Conservation (phyloP, 1,140 invertebrate species). For the Drosophila subobscura region DNA sequence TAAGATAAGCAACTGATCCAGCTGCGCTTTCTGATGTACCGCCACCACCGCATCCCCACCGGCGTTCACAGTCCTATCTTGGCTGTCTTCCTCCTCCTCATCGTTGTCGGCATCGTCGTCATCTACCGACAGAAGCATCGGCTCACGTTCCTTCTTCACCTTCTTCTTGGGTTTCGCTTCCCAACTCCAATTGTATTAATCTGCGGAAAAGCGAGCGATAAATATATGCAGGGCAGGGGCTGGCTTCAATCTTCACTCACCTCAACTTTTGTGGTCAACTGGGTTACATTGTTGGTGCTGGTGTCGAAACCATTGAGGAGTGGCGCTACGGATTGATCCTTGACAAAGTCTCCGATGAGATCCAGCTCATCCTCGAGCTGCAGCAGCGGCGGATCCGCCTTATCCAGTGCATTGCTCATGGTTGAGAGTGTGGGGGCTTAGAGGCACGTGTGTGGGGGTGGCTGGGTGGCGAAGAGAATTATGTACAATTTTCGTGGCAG, state of each 20-base stretch:
- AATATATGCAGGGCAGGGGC: background rate
- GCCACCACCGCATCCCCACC: constrained; percentile 28
- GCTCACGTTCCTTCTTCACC: constrained; percentile 55
- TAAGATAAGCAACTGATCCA: constrained; percentile 41
- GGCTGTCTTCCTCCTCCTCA: constrained; percentile 13
- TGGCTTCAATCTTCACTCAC: constrained; percentile 30
- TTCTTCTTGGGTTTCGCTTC: constrained; percentile 56
- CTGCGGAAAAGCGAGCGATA: constrained; percentile 20
- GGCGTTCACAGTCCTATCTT: constrained; percentile 20
- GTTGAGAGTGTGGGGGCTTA: background rate
- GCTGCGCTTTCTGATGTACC: constrained; percentile 41
- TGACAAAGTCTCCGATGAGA: constrained; percentile 72
- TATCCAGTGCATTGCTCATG: constrained; percentile 46
- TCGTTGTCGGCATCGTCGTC: constrained; percentile 60
- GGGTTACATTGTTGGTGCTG: constrained; percentile 33
- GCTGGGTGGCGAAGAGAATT: constrained; percentile 24
- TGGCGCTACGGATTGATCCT: constrained; percentile 51
- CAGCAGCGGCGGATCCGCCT: constrained; percentile 56
- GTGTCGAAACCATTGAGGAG: constrained; percentile 60
- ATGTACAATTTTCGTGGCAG: constrained; percentile 20
- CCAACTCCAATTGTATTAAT: constrained; percentile 74
- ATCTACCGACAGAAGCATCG: constrained; percentile 70
- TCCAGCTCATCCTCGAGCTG: constrained; percentile 77
- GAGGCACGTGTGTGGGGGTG: constrained; percentile 25
- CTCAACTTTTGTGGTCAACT: constrained; percentile 76